Evolutionary conservation across 2,888 invertebrate genomes (phyloP), one percentile per base, ranked within the genome.

Genomic region (Euproctis similis): DNA sequence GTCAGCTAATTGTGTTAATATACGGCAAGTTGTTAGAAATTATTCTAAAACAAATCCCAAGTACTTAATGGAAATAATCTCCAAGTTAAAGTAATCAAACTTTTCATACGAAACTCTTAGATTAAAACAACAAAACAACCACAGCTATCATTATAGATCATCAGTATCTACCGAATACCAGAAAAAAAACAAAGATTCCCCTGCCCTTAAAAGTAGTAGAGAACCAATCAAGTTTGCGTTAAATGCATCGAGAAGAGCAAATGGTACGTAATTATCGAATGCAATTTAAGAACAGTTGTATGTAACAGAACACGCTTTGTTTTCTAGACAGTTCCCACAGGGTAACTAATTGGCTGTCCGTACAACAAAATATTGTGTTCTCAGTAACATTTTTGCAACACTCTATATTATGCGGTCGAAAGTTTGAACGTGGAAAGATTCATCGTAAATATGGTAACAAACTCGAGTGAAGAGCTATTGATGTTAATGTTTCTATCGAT

Each of bases 271-370:
- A 49, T 43, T 46, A 50, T 46, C 34, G 31, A 31, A 39, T 42
- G 54, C 66, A 63, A 65, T 67, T 51, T 68, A 64, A 71, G 66
- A 70, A 65, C 72, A 66, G 70, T 68, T 73, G 74, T 55, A 55
- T 59, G 62, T 72, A 80, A 81, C 75, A 55, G 54, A 75, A 76
- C 72, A 68, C 76, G 70, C 77, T 76, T 76, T 80, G 78, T 82
- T 77, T 75, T 68, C 69, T 60, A 66, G 81, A 76, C 82, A 75
- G 75, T 81, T 82, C 78, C 76, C 82, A 81, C 74, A 68, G 72
- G 54, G 68, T 64, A 68, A 64, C 72, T 80, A 81, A 82, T 81
- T 71, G 80, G 66, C 58, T 76, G 81, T 80, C 80, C 47, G 72
- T 56, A 53, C 56, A 59, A 64, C 69, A 56, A 74, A 76, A 77